phyloP scores from a whole-genome alignment of 2,797 vertebrate species.

The Anas flavirostris region DNA sequence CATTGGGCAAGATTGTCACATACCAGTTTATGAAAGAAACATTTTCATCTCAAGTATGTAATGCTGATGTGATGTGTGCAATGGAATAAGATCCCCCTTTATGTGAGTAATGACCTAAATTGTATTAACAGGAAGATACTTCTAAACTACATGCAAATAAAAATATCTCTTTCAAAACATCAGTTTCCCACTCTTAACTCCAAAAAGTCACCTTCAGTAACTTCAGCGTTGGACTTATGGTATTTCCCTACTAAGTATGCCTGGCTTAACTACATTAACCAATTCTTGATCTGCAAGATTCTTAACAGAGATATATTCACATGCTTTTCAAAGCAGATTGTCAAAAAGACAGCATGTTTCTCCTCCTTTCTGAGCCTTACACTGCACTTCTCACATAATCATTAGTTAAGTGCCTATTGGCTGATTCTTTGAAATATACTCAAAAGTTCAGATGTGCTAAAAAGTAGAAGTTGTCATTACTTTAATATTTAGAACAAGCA shows the following conservation, averaged over 20 bases:
- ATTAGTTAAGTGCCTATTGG: neutral
- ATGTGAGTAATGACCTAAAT: accelerated
- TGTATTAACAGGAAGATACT: neutral
- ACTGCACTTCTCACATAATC: neutral
- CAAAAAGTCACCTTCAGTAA: neutral
- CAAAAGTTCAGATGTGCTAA: neutral
- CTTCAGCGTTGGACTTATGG: accelerated
- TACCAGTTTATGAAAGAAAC: neutral
- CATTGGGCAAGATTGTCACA: neutral
- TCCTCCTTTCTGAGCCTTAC: neutral
- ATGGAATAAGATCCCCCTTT: neutral
- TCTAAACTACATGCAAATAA: neutral
- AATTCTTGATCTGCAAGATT: neutral
- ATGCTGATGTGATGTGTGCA: neutral
- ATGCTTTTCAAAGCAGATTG: neutral
- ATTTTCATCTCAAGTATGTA: neutral
- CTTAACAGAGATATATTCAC: neutral
- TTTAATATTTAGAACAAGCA: neutral
- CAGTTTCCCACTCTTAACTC: neutral
- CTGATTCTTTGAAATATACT: neutral
- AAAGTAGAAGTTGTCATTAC: neutral
- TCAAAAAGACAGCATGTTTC: neutral
- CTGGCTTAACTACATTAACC: neutral
- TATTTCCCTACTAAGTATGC: neutral
- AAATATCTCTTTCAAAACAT: neutral